Evolutionary conservation across 2,888 invertebrate genomes (phyloP), one percentile per base, ranked within the genome.

Genomic region (Mimas tiliae): DNA sequence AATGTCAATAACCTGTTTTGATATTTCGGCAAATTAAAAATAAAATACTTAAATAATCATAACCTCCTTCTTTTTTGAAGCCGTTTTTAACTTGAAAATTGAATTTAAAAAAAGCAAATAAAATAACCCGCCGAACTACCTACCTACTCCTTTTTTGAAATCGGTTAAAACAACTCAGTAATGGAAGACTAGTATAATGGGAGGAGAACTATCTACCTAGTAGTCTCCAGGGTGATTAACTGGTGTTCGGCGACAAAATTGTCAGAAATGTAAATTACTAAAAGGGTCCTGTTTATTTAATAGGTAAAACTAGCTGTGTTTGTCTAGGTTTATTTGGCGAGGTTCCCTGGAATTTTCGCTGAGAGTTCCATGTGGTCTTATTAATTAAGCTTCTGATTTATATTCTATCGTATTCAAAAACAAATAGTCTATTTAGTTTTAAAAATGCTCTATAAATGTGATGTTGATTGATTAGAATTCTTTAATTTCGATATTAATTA

Each of bases 231-330:
- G 19, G 55, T n/a, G 1, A 55, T 11, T 75, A 80, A 77, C 74
- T 77, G 73, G 69, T 27, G 27, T 69, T 67, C 66, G 42, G 74
- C 79, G 82, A 83, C 83, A 76, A 83, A 85, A 85, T 82, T 80
- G 81, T 72, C 74, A 74, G 80, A 79, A 83, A 83, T 81, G 80
- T 80, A 82, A 84, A 82, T 82, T 79, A 74, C 72, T 72, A 77
- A 74, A 76, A 78, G 82, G 79, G 75, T 75, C 74, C 72, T 79
- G 79, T 82, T 83, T 84, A 82, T 80, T 83, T 78, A 83, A 83
- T 81, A 80, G 75, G 77, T 73, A 77, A 76, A 77, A 78, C 76
- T 47, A 75, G 77, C 75, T 77, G 69, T 72, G 78, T 82, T 84
- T 83, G 76, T 76, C 78, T 82, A 81, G 79, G 82, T 73, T 72